Base-by-base conservation (phyloP, 37 sponge, comb jelly and placozoan species). In the Bolinopsis microptera region DNA sequence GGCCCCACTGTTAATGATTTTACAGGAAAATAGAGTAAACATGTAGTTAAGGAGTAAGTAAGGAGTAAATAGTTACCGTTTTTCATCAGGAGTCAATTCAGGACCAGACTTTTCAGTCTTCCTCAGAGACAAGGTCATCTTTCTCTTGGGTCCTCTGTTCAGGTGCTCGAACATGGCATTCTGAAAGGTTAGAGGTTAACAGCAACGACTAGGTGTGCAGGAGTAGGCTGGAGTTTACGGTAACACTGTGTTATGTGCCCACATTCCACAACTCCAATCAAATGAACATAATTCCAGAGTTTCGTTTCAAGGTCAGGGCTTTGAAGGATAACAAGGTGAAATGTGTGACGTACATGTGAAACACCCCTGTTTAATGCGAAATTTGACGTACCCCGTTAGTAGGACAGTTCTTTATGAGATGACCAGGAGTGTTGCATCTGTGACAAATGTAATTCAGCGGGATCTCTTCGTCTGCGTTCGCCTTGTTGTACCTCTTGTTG, bases 371-470 rank as follows among this genome's bases (percentile, higher is more conserved):
- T n/a, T n/a, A n/a, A n/a, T n/a, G n/a, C n/a, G n/a, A n/a, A n/a
- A n/a, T n/a, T n/a, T n/a, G n/a, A 48, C 5, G 61, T 68, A 97
- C 98, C 93, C 95, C 96, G 83, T 95, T 95, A 9, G 96, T 97
- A 33, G 97, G 98, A 90, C 98, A 98, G 69, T 95, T 93, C 76
- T 95, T 74, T 30, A 97, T 96, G 94, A 93, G 97, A 68, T 98
- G 98, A 13, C 97, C 98, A 38, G 88, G 92, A 83, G 95, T 82
- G 28, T 96, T 94, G 92, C 98, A 98, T 39, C 96, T 93, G 68
- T 94, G 93, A 61, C 98, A 98, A 38, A 94, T 76, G 93, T 98
- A 97, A 92, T 94, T 94, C 21, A 95, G 96, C 27, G 97, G 98
- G 0, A 96, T 95, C 37, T 70, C 74, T 25, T 93, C 75, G 26